phyloP scores from a whole-genome alignment of 2,797 vertebrate species.

The Tokudaia tokunoshimensis region DNA sequence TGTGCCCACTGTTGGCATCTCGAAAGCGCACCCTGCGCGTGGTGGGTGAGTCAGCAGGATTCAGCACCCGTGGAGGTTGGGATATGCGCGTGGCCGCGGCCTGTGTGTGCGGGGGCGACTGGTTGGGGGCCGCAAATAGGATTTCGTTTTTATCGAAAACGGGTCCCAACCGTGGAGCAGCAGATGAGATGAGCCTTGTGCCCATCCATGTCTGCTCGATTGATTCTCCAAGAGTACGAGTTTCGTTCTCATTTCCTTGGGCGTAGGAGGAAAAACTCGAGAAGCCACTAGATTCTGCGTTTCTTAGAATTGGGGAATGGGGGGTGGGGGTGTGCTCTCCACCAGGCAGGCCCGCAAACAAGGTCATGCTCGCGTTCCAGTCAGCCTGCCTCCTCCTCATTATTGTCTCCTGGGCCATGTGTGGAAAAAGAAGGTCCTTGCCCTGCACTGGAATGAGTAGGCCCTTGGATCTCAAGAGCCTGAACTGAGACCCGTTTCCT shows the following conservation, averaged over 20 bases:
- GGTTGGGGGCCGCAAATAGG: background rate
- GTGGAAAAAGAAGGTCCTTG: background rate
- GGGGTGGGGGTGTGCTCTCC: background rate
- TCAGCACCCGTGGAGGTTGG: background rate
- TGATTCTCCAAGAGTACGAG: background rate
- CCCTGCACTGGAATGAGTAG: background rate
- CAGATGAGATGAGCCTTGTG: no score
- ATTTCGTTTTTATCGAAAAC: background rate
- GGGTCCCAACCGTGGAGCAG: background rate
- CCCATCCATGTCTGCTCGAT: background rate
- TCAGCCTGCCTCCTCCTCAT: conserved; percentile 69
- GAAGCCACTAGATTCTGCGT: background rate
- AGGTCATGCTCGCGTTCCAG: conserved; percentile 79
- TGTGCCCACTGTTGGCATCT: background rate
- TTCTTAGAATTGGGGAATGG: background rate
- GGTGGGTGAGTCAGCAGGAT: conserved; percentile 79
- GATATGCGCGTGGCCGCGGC: background rate
- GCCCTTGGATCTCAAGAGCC: background rate
- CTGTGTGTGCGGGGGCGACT: background rate
- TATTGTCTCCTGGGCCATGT: background rate
- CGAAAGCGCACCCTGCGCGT: background rate
- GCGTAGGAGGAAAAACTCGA: background rate
- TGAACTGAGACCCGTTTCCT: background rate
- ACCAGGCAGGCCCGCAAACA: conserved; percentile 61
- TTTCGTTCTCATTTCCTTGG: background rate